These are phyloP conservation scores for Cynopterus sphinx DNA, from an alignment of 2,797 vertebrate genomes.

Conservation along the genomic window DNA sequence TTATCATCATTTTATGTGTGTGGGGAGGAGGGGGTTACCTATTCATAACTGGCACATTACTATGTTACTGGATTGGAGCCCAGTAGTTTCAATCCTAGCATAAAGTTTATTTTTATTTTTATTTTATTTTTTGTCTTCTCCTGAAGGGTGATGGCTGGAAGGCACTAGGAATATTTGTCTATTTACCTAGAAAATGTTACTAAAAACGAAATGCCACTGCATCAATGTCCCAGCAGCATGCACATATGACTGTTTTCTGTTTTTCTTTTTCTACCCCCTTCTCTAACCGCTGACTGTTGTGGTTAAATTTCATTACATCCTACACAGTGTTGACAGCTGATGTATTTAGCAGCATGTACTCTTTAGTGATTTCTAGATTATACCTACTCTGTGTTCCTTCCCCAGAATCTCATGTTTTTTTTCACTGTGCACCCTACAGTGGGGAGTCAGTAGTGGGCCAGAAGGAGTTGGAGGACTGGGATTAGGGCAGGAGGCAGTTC, in stretches of 20 bases:
- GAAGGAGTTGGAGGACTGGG: not conserved
- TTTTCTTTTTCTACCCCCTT: constrained; percentile 61
- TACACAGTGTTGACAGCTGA: constrained; percentile 71
- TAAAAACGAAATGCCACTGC: constrained; percentile 36
- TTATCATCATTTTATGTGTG: not conserved
- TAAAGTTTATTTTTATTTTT: constrained; percentile 55
- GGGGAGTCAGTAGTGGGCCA: constrained; percentile 11
- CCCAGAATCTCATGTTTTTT: constrained; percentile 40
- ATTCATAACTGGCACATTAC: constrained; percentile 50
- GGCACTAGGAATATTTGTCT: constrained; percentile 52
- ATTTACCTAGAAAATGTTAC: constrained; percentile 54
- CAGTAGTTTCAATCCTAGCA: constrained; percentile 45
- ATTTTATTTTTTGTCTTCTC: constrained; percentile 48
- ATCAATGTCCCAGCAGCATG: constrained; percentile 36
- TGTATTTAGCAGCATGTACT: constrained; percentile 73
- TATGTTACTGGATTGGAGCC: constrained; percentile 38
- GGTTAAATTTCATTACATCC: constrained; percentile 74
- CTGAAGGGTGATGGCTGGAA: constrained; percentile 49
- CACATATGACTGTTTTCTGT: constrained; percentile 64
- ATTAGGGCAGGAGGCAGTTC: not conserved
- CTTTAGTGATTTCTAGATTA: constrained; percentile 60
- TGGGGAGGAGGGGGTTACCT: not conserved
- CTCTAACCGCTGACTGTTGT: constrained; percentile 71
- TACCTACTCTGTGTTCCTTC: constrained; percentile 60
- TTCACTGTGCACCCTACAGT: not conserved